Base-by-base conservation (phyloP, 2,888 invertebrate species). In the Cyrtodaria siliqua region DNA sequence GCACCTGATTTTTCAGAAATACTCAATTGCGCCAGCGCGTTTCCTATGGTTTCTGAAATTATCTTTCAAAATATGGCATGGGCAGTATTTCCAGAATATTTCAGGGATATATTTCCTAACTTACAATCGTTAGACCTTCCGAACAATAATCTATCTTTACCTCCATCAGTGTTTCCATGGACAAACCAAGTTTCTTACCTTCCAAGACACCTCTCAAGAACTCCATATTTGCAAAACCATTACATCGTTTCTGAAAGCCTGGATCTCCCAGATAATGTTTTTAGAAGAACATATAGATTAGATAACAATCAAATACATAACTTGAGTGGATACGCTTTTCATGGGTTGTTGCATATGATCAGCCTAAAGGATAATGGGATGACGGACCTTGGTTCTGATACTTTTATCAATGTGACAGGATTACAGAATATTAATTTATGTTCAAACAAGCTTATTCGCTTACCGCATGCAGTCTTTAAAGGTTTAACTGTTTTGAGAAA, bases 131-230 rank as follows among this genome's bases (percentile, higher is more conserved):
- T 72, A 42, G 64, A 66, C 18, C 16, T 72, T 4, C 55, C 59
- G 6, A 38, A 60, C n/a, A 66, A 60, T 27, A 66, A 72, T 12
- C 33, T 72, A 23, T 18, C 23, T 4, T 8, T 33, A 20, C 72
- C 72, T 8, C 72, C 72, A 29, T 23, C 12, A 1, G n/a, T 29
- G 9, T 72, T 72, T 47, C 72, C 72, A 33, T 72, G 72, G 72
- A 72, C 52, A 18, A 44, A 60, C n/a, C 6, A 23, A 20, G 20
- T 23, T 3, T 23, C 52, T 0, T 12, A 20, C 8, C 49, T 72
- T 3, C 72, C 72, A 0, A 59, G 60, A 55, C 64, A 72, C 40
- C 29, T 72, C 1, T 72, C 72, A 4, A 26, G 72, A 9, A 59
- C 59, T 9, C 44, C 50, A 16, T 47, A 59, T 33, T 60, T 72